Evolutionary conservation across 2,797 vertebrate species (phyloP).

Genomic region (Gastrophryne carolinensis): DNA sequence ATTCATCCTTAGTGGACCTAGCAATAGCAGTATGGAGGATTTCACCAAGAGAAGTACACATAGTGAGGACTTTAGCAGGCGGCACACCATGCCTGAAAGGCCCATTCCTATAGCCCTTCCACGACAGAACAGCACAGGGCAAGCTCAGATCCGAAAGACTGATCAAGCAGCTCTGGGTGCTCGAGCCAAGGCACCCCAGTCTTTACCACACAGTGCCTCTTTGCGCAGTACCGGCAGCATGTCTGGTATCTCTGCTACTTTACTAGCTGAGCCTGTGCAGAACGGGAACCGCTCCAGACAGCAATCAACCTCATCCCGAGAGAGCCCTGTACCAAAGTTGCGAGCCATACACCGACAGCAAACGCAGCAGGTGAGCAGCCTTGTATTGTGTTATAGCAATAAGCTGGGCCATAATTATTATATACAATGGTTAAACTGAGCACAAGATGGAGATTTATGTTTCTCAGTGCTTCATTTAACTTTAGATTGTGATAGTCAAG

Average conservation of each 20-base stretch:
- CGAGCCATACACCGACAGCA: constrained; percentile 74
- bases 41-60: constrained; percentile 74
- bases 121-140: constrained; percentile 82
- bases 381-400: neutral
- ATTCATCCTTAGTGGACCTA: constrained; percentile 78
- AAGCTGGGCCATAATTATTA: neutral
- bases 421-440: neutral
- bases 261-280: constrained; percentile 69
- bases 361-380: constrained; percentile 72
- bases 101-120: constrained; percentile 76
- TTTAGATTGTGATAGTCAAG: too few relatives aligned
- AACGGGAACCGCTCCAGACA: constrained; percentile 73
- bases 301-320: constrained; percentile 75
- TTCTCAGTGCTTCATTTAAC: neutral
- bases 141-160: constrained; percentile 82
- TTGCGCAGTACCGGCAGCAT: constrained; percentile 80
- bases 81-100: constrained; percentile 68
- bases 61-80: constrained; percentile 76
- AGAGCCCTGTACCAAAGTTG: constrained; percentile 77
- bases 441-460: neutral
- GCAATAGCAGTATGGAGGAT: constrained; percentile 86
- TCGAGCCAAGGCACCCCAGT: constrained; percentile 70
- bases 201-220: constrained; percentile 77
- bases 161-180: constrained; percentile 74
- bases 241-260: constrained; percentile 62